These are phyloP conservation scores for Dryococelus australis DNA, from an alignment of 2,888 invertebrate genomes.

Conservation along the genomic window DNA sequence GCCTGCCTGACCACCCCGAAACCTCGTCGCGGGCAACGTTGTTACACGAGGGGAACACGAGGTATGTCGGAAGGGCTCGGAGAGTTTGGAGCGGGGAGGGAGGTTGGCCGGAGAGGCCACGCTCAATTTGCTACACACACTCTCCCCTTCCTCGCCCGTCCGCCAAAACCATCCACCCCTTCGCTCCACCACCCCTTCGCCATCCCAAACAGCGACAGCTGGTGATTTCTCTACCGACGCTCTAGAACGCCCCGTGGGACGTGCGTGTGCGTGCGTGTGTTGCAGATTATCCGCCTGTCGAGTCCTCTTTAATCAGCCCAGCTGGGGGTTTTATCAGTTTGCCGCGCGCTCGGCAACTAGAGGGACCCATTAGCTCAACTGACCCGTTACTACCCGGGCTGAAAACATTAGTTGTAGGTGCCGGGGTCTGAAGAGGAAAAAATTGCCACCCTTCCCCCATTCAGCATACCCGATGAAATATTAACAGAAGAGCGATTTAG, in stretches of 20 bases:
- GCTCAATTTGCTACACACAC: conserved; percentile 1
- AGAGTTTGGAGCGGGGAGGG: not conserved
- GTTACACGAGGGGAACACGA: not conserved
- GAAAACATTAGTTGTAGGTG: not conserved
- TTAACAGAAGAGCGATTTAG: no score
- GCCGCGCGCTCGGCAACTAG: conserved; percentile 13
- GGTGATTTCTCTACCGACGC: conserved; percentile 13
- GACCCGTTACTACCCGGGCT: not conserved
- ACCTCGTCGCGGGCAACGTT: not conserved
- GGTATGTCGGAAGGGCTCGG: not conserved
- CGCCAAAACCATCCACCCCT: not conserved
- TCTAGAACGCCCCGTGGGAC: not conserved
- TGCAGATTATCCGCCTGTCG: conserved; percentile 39
- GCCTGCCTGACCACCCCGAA: conserved; percentile 6
- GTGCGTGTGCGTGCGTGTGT: not conserved
- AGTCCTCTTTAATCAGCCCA: conserved; percentile 38
- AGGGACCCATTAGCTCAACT: not conserved
- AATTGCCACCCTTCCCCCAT: not conserved
- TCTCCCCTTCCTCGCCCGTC: not conserved
- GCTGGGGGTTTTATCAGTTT: conserved; percentile 37
- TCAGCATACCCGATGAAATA: not conserved
- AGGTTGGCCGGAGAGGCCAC: not conserved
- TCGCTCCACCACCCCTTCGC: not conserved
- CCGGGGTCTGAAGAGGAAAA: not conserved
- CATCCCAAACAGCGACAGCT: not conserved